Base-by-base conservation (phyloP, 2,113 vertebrate species). In the Triplophysa dalaica region DNA sequence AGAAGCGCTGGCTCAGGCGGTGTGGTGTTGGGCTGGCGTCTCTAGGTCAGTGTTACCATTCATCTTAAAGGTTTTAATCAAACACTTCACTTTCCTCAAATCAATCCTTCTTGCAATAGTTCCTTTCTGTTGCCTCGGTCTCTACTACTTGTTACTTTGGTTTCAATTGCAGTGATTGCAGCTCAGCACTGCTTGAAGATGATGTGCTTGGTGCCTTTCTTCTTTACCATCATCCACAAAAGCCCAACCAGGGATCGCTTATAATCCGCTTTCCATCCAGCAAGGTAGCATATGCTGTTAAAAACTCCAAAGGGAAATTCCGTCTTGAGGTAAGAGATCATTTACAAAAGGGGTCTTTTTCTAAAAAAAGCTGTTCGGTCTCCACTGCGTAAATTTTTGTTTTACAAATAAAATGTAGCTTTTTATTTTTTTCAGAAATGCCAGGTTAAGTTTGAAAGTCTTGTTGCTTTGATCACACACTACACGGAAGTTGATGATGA, bases 11-110 rank as follows among this genome's bases (percentile, higher is more conserved):
- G 93, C 92, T 4, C 94, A 96, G 69, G 94, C 93, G 0, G 95
- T 97, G 56, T 98, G 96, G 97, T 90, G 93, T 63, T 97, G 95
- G 65, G 88, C 92, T 1, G 97, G 96, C 48, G 91, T 99, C 22
- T 84, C 94, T 86, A 94, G 92, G 97, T 98, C 84, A 87, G 92
- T 2, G 1, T 0, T 26, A 4, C 16, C 6, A 16, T 0, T 14
- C 22, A 22, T 14, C 5, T 75, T 41, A 12, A 43, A 17, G 50
- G 16, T 12, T 26, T 22, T 13, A 16, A 11, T 75, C 10, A 11
- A 14, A 29, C 26, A 29, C 21, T 1, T 77, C 16, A 21, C 14
- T 69, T 79, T n/a, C 33, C 64, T n/a, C 1, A 13, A 19, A 38
- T 38, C 33, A 38, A 38, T 38, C 7, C 33, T 63, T 66, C 38